Base-by-base conservation (phyloP, 2,888 invertebrate genomes). In the Brachypalpus laphriformis region DNA sequence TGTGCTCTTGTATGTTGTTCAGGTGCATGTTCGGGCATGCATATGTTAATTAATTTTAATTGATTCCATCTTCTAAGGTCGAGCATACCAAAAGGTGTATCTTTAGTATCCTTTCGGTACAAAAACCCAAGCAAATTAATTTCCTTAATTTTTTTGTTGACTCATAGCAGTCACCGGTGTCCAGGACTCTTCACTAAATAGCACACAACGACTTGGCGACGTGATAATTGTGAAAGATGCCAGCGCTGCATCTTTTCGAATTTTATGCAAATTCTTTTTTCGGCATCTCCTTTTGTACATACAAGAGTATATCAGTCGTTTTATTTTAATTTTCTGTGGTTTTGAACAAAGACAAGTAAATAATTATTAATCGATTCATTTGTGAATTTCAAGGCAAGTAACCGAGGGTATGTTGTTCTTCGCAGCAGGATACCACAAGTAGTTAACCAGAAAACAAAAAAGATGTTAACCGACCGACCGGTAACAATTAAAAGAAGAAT, bases 41-140 rank as follows among this genome's bases (percentile, higher is more conserved):
- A 86, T 87, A 88, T 88, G 88, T 88, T 88, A 88, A 88, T 88
- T 88, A 88, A 87, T 87, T 87, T 88, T 88, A 88, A 88, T 88
- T 88, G 87, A 87, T 87, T 87, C 87, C 71, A 81, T 80, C 54
- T 75, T 56, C 76, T 34, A 61, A 63, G 68, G 54, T 61, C 83
- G 78, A 25, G 37, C 31, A 47, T 47, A 47, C 56, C 18, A 54
- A 37, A 65, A 63, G 72, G 65, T 71, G 71, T 45, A 66, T 71
- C 77, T 65, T 74, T 74, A 65, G 71, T 45, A 66, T 71, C 77
- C 72, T 78, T 74, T 63, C 59, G 66, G 37, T 75, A 65, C 47
- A 57, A 18, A 57, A 65, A 71, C 45, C 51, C 40, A 0, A 28
- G 14, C 34, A 57, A 45, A 63, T 28, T 70, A 37, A 71, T 63